Conservation (phyloP, 2,113 vertebrate species). For the Arizona elegans region DNA sequence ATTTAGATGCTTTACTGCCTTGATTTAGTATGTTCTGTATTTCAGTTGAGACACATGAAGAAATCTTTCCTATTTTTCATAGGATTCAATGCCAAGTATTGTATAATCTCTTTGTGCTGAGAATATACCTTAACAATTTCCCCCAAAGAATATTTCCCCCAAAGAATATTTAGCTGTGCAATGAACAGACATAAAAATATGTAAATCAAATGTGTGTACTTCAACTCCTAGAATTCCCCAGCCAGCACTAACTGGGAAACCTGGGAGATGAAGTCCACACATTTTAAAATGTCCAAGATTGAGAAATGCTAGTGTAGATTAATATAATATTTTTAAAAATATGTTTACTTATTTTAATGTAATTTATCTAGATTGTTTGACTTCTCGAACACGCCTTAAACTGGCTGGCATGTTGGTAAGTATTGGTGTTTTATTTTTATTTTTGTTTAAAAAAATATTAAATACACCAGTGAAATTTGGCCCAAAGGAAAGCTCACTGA, state of each 20-base stretch:
- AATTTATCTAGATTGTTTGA: slow-evolving; percentile 84
- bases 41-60: not conserved
- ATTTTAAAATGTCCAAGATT: not conserved
- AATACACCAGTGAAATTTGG: not conserved
- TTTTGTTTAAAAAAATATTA: not conserved
- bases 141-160: too few relatives aligned
- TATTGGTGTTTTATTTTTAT: slow-evolving; percentile 38
- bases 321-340: not conserved
- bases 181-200: not conserved
- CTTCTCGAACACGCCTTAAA: slow-evolving; percentile 85
- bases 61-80: not conserved
- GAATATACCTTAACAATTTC: not conserved
- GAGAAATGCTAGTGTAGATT: not conserved
- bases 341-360: not conserved
- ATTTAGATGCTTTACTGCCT: not conserved
- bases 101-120: not conserved
- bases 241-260: not conserved
- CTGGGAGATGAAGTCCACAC: not conserved
- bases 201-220: not conserved
- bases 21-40: not conserved
- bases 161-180: not conserved
- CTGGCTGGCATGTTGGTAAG: slow-evolving; percentile 97
- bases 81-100: not conserved
- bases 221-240: not conserved
- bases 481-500: not conserved